Evolutionary conservation across 2,797 vertebrate genomes (phyloP), one percentile per base, ranked within the genome.

Genomic region (Malurus leucopterus): DNA sequence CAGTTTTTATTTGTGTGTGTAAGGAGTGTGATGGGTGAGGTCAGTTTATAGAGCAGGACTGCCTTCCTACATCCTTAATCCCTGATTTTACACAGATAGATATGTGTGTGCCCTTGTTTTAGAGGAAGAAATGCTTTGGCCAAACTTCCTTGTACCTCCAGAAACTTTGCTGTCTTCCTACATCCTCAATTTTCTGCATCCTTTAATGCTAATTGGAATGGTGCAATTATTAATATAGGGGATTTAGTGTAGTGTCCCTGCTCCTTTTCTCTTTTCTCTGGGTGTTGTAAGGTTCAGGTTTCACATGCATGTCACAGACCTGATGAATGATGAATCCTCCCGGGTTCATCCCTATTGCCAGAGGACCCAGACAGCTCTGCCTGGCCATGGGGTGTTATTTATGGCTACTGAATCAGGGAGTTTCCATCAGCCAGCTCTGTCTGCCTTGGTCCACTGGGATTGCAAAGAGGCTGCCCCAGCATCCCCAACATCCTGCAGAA

Each of bases 41-140:
- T 41, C 58, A 9, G 58, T 78, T 75, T 18, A 1, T 15, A 32
- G 13, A 53, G 65, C 59, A 40, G 49, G 49, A 29, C 17, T 69
- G 50, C 38, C 50, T 50, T 75, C 38, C 50, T 40, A 16, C n/a
- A 50, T 32, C 59, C 53, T 74, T 20, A 12, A 38, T 49, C 3
- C 0, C 49, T 40, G 3, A 4, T 87, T 80, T 87, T 58, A 18
- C 49, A 44, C 9, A 53, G 44, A 23, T 7, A 19, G 30, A 51
- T 63, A 14, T 46, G 40, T 9, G 15, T 19, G 8, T 71, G 29
- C 51, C 18, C 0, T 0, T 26, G 11, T 30, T 75, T 74, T 18
- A 81, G 93, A 74, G 75, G 75, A 80, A 54, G 61, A 82, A 76
- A 38, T 23, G 26, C 64, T 79, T 62, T 79, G 46, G 40, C n/a